phyloP scores from a whole-genome alignment of 2,888 invertebrate genomes.

The Cheiracanthium punctorium region DNA sequence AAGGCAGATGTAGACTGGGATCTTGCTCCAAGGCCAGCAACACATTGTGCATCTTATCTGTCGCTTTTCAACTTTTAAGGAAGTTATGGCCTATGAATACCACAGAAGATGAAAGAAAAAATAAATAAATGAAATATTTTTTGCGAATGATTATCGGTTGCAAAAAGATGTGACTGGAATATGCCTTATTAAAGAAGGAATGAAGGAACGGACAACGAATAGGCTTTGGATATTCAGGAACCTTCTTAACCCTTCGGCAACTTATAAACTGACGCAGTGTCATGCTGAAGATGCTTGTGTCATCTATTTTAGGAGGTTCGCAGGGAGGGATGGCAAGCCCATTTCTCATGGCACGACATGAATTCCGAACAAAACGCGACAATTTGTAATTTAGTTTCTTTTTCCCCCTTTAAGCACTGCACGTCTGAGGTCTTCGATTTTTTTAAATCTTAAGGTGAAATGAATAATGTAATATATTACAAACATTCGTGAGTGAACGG shows the following conservation, averaged over 20 bases:
- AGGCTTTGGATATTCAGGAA: constrained; percentile 51
- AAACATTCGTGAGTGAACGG: neutral
- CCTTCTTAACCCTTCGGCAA: constrained; percentile 49
- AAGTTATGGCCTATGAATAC: constrained; percentile 59
- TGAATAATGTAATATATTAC: neutral
- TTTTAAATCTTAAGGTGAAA: neutral
- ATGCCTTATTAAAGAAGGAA: constrained; percentile 25
- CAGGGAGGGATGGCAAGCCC: constrained; percentile 20
- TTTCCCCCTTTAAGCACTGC: neutral
- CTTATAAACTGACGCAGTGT: constrained; percentile 48
- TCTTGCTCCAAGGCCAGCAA: constrained; percentile 21
- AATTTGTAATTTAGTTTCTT: constrained; percentile 59
- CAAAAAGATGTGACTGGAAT: constrained; percentile 61
- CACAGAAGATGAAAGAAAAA: constrained; percentile 1
- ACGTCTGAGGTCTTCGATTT: neutral
- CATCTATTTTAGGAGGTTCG: constrained; percentile 40
- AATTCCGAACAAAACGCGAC: constrained; percentile 53
- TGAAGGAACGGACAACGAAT: constrained; percentile 37
- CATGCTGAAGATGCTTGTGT: constrained; percentile 33
- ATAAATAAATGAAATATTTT: neutral
- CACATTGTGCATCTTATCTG: constrained; percentile 32
- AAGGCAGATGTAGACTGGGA: constrained; percentile 18
- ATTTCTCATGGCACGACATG: constrained; percentile 34
- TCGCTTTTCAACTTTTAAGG: constrained; percentile 56
- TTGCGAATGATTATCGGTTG: constrained; percentile 58